Conservation (phyloP, 2,888 invertebrate genomes). For the Alloplasta piceator region DNA sequence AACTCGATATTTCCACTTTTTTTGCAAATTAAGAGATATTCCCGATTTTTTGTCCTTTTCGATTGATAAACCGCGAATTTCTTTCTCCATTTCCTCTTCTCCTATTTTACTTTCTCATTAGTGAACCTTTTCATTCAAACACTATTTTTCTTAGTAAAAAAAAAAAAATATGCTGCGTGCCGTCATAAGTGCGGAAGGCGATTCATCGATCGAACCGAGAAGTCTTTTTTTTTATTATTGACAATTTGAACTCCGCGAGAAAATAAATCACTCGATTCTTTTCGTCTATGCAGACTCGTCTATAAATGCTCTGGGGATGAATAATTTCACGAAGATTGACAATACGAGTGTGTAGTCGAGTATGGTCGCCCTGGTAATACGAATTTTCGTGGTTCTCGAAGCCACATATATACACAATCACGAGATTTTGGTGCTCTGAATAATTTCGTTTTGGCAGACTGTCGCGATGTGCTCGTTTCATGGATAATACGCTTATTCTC, state of each 20-base stretch:
- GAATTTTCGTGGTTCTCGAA: constrained; percentile 19
- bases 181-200: too few relatives aligned
- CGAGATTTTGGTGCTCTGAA: constrained; percentile 36
- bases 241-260: not conserved
- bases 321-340: constrained; percentile 21
- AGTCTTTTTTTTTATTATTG: too few relatives aligned
- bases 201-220: too few relatives aligned
- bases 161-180: too few relatives aligned
- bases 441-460: constrained; percentile 38
- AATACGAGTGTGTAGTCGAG: not conserved
- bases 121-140: too few relatives aligned
- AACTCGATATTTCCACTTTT: too few relatives aligned
- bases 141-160: too few relatives aligned
- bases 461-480: not conserved
- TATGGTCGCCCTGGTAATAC: constrained; percentile 12
- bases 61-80: too few relatives aligned
- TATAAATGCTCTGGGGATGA: constrained; percentile 5
- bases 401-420: not conserved
- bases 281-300: not conserved
- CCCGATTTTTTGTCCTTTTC: too few relatives aligned
- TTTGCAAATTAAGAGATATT: too few relatives aligned
- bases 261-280: not conserved
- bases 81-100: too few relatives aligned
- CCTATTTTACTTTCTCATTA: too few relatives aligned
- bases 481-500: constrained; percentile 1